Evolutionary conservation across 2,797 vertebrate genomes (phyloP), one percentile per base, ranked within the genome.

Genomic region (Darevskia nairensis): DNA sequence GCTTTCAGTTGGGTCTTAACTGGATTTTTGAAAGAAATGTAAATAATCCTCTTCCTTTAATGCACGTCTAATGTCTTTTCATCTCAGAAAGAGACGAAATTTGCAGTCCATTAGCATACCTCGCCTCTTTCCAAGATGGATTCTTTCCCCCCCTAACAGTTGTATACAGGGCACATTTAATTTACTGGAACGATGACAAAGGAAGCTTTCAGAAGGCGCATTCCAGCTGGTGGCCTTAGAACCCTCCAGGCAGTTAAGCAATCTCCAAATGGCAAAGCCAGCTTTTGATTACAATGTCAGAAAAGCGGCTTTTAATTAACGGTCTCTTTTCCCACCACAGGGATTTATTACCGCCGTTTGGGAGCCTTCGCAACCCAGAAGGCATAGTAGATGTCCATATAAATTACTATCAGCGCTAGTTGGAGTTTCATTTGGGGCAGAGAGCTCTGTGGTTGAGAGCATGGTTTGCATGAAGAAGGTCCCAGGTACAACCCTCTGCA

Each of bases 131-230:
- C 46, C 50, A 25, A 81, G 2, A 91, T 79, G 8, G 2, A 61
- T 86, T 3, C n/a, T 27, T 61, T 2, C 50, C 50, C 8, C 8
- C 10, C 17, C 3, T 19, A 83, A 4, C 19, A 1, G 2, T 21
- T 86, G 44, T 46, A 82, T 83, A 80, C 32, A 82, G 21, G 5
- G 15, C 1, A 0, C 9, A 76, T 86, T 86, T 86, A 66, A 85
- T 71, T 81, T 21, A 39, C 68, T 64, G 29, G 89, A 86, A 55
- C 1, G 50, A 11, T 3, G 64, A 72, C 85, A 89, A 84, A 84
- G 46, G 23, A 0, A 46, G 2, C 1, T 75, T 89, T 25, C 2
- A 61, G 1, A 1, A 50, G n/a, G 6, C 3, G 2, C 85, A 46
- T 72, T 88, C 29, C 79, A 87, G 5, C 46, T 78, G 29, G 7